Evolutionary conservation across 2,113 vertebrate genomes (phyloP).

Genomic region (Epinephelus lanceolatus): DNA sequence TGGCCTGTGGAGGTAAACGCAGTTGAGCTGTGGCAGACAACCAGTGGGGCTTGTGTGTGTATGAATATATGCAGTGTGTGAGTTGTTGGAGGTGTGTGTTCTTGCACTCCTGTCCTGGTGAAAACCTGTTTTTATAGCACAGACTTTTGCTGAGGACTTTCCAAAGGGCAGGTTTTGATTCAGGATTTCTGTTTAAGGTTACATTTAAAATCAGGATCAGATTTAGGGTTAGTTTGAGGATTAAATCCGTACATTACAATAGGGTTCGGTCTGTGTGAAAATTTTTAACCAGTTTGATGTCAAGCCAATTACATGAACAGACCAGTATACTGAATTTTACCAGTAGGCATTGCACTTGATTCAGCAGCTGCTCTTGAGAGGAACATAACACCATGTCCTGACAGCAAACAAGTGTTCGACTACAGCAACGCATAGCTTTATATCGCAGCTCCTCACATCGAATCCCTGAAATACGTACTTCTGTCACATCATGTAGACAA

Average conservation of each 20-base stretch:
- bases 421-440: too few species aligned
- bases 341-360: too few species aligned
- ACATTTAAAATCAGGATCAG: neutral
- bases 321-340: too few species aligned
- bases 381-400: too few species aligned
- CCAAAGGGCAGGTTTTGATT: neutral
- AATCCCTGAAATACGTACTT: too few species aligned
- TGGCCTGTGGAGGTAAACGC: conserved; percentile 6
- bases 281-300: too few species aligned
- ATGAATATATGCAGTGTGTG: neutral
- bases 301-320: too few species aligned
- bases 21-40: conserved; percentile 10
- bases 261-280: too few species aligned
- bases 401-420: too few species aligned
- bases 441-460: too few species aligned
- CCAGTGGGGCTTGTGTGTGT: conserved; percentile 1
- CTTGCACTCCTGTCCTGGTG: neutral
- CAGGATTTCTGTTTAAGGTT: neutral
- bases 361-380: too few species aligned
- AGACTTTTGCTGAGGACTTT: neutral
- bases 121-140: neutral
- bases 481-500: too few species aligned
- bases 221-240: neutral
- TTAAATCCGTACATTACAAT: neutral
- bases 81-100: conserved; percentile 8